Evolutionary conservation across 2,888 invertebrate genomes (phyloP).

Genomic region (Thelaira solivaga): DNA sequence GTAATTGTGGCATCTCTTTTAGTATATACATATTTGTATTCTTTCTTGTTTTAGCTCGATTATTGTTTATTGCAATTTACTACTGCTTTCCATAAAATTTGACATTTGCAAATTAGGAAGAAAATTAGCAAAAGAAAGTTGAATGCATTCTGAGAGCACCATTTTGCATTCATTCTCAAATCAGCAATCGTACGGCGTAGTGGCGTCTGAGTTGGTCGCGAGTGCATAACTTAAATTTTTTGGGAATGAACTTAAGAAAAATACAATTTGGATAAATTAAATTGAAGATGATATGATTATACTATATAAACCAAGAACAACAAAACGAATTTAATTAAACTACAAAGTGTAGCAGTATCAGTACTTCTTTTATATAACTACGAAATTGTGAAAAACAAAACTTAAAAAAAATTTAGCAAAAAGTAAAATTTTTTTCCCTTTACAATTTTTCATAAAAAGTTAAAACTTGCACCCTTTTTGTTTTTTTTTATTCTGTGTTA

Average conservation of each 20-base stretch:
- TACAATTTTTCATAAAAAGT: slow-evolving; percentile 42
- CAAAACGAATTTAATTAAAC: slow-evolving; percentile 32
- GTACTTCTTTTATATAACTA: slow-evolving; percentile 34
- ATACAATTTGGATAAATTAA: slow-evolving; percentile 42
- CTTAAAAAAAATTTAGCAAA: slow-evolving; percentile 47
- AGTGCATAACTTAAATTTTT: slow-evolving; percentile 29
- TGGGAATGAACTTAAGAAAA: slow-evolving; percentile 12
- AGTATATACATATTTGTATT: slow-evolving; percentile 5
- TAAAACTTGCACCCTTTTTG: slow-evolving; percentile 55
- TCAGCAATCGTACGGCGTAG: slow-evolving; percentile 50
- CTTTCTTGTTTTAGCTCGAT: background rate
- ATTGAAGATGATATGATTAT: slow-evolving; percentile 35
- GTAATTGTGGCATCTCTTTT: slow-evolving; percentile 1
- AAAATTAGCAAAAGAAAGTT: background rate
- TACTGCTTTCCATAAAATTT: background rate
- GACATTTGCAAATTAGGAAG: slow-evolving; percentile 40
- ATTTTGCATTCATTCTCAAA: slow-evolving; percentile 56
- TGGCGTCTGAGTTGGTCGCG: slow-evolving; percentile 5
- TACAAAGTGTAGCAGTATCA: slow-evolving; percentile 17
- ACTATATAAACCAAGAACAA: slow-evolving; percentile 16
- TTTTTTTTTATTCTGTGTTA: slow-evolving; percentile 37
- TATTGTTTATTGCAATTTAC: slow-evolving; percentile 21
- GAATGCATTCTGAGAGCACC: slow-evolving; percentile 47
- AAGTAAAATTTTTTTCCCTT: slow-evolving; percentile 38
- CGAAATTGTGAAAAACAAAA: slow-evolving; percentile 2